Evolutionary conservation across 2,797 vertebrate species (phyloP).

Genomic region (Scomberomorus guttatus): DNA sequence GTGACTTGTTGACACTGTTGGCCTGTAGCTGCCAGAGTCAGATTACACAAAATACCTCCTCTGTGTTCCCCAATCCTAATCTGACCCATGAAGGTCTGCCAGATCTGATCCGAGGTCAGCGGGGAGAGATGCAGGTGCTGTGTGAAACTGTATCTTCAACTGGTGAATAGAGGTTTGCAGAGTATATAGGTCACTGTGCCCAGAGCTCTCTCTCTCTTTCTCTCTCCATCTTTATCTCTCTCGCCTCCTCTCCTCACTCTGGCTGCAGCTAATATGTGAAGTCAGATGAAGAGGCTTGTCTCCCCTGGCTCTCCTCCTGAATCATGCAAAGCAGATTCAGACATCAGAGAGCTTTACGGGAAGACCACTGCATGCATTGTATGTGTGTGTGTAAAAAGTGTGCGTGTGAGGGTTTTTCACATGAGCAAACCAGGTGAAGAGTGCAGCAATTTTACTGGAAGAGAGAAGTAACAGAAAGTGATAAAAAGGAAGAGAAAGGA

Average conservation of each 20-base stretch:
- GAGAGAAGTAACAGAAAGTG: conserved; percentile 3
- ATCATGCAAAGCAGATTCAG: conserved; percentile 77
- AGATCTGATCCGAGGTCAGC: conserved; percentile 60
- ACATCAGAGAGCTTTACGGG: conserved; percentile 69
- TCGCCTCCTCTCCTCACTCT: conserved; percentile 38
- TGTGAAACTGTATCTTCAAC: conserved; percentile 47
- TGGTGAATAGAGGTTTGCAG: conserved; percentile 36
- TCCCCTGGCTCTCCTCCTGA: conserved; percentile 68
- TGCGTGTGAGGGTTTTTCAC: not conserved
- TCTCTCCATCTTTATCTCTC: conserved; percentile 50
- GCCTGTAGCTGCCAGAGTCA: not conserved
- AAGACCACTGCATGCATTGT: conserved; percentile 25
- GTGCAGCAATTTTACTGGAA: not conserved
- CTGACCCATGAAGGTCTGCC: conserved; percentile 30
- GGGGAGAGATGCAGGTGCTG: conserved; percentile 57
- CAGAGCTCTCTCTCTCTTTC: conserved; percentile 43
- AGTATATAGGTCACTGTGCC: conserved; percentile 82
- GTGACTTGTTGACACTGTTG: not conserved
- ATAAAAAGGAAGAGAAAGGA: conserved; percentile 2
- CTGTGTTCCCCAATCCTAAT: conserved; percentile 30
- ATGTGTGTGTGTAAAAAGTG: conserved; percentile 17
- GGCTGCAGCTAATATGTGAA: conserved; percentile 70
- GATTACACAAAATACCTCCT: conserved; percentile 21
- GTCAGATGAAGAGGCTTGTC: conserved; percentile 73
- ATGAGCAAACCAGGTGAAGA: conserved; percentile 22